Evolutionary conservation across 2,113 vertebrate species (phyloP), one percentile per base, ranked within the genome.

Genomic region (Bambusicola thoracicus): DNA sequence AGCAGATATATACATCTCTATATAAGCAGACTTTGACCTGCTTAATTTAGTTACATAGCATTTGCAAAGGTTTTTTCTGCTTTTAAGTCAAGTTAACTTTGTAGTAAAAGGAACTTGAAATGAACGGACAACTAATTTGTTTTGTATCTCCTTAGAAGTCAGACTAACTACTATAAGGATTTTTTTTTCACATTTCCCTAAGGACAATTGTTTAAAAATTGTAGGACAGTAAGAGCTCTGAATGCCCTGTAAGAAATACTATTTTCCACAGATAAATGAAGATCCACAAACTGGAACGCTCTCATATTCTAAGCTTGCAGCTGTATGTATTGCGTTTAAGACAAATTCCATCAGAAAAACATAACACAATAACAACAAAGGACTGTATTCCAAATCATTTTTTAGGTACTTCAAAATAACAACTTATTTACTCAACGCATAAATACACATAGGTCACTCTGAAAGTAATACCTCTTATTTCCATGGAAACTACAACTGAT

Each of bases 11-110:
- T 20, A 74, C 4, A 13, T 62, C 73, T 70, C 59, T 48, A 48
- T 2, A 32, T 24, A n/a, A 3, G 8, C 19, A 59, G 38, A 74
- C 40, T 70, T 73, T 67, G 12, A 74, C 66, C 44, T 65, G 11
- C 1, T 0, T 18, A 25, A 8, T 3, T 56, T 68, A 69, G 10
- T 8, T 34, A 56, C 7, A 40, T 7, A 8, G 11, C 27, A 2
- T 36, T 78, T 66, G 5, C 27, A 32, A 84, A 70, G 17, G 7
- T 4, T 18, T 75, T 48, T 65, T 69, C 36, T 30, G 11, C 1
- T 48, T 86, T 59, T 36, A 74, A 44, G 19, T 8, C 72, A 21
- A 65, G 15, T 74, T 78, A 89, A 81, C 25, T 69, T 11, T 27
- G 3, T 3, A 70, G 11, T 13, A 84, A 41, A 88, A 36, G 25